These are phyloP conservation scores for Eleginops maclovinus DNA, from an alignment of 2,113 vertebrate species.

Conservation along the genomic window DNA sequence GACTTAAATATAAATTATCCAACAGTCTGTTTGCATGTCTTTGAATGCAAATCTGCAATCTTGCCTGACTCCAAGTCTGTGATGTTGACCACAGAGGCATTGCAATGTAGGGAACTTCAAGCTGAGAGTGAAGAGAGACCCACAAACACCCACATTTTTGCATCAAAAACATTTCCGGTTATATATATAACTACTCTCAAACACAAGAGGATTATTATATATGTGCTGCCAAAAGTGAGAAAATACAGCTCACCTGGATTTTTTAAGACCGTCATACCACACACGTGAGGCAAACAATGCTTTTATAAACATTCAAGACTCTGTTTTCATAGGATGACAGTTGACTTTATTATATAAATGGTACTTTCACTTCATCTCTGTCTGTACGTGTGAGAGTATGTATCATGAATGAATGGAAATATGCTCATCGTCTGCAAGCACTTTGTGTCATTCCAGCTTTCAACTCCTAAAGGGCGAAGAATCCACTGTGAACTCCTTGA, in stretches of 20 bases:
- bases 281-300: conserved; percentile 39
- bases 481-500: conserved; percentile 63
- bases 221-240: conserved; percentile 25
- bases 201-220: conserved; percentile 53
- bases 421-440: conserved; percentile 20
- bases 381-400: neutral
- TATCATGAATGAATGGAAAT: conserved; percentile 58
- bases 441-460: conserved; percentile 56
- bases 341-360: conserved; percentile 28
- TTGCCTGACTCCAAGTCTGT: conserved; percentile 64
- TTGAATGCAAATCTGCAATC: conserved; percentile 60
- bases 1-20: conserved; percentile 64
- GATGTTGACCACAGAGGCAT: conserved; percentile 71
- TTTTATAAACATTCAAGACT: conserved; percentile 49
- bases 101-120: conserved; percentile 42
- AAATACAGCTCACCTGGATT: conserved; percentile 44
- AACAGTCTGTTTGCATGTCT: conserved; percentile 60
- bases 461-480: conserved; percentile 42
- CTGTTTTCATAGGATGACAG: conserved; percentile 60
- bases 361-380: conserved; percentile 24
- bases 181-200: conserved; percentile 53
- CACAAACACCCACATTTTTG: conserved; percentile 54
- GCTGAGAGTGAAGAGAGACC: conserved; percentile 28
- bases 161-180: conserved; percentile 68
- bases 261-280: conserved; percentile 39